Evolutionary conservation across 2,797 vertebrate species (phyloP).

Genomic region (Clamator glandarius): DNA sequence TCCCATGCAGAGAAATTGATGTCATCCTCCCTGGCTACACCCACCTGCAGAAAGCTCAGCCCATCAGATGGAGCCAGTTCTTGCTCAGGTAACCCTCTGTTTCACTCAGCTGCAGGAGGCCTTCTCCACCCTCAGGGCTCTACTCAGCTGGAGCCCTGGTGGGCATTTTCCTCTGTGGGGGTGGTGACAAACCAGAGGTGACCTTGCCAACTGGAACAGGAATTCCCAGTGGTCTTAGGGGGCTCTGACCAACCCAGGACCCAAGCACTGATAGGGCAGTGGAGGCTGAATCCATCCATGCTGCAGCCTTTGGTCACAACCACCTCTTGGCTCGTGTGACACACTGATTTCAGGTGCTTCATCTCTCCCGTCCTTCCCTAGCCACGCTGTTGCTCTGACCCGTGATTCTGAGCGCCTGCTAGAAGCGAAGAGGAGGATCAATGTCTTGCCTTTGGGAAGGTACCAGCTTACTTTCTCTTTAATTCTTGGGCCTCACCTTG

Average conservation of each 20-base stretch:
- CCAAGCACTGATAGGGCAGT: neutral
- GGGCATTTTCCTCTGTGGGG: neutral
- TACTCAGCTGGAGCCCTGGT: neutral
- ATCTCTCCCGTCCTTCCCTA: slow-evolving; percentile 15
- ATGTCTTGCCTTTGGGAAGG: slow-evolving; percentile 93
- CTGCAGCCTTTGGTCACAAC: neutral
- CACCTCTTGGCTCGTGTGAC: neutral
- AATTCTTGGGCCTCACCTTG: neutral
- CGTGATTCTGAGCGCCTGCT: slow-evolving; percentile 89
- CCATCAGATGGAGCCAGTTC: slow-evolving; percentile 98
- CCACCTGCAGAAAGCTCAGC: slow-evolving; percentile 96
- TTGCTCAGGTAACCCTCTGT: slow-evolving; percentile 85
- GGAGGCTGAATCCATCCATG: fast-evolving
- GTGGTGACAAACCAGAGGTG: neutral
- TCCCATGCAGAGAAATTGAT: slow-evolving; percentile 84
- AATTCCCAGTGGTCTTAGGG: fast-evolving
- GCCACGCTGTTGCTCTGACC: slow-evolving; percentile 88
- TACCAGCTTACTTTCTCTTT: slow-evolving; percentile 8
- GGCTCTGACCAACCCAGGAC: neutral
- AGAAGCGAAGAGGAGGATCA: slow-evolving; percentile 85
- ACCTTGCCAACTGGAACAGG: neutral
- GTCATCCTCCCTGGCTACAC: slow-evolving; percentile 96
- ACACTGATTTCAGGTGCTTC: neutral
- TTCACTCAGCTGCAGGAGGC: neutral
- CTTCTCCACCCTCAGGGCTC: neutral